A percentile compares a stretch with the other conserved stretches of the same genome.
phyloP scores from a whole-genome alignment of 2,888 invertebrate species.

The Cantharis lateralis region DNA sequence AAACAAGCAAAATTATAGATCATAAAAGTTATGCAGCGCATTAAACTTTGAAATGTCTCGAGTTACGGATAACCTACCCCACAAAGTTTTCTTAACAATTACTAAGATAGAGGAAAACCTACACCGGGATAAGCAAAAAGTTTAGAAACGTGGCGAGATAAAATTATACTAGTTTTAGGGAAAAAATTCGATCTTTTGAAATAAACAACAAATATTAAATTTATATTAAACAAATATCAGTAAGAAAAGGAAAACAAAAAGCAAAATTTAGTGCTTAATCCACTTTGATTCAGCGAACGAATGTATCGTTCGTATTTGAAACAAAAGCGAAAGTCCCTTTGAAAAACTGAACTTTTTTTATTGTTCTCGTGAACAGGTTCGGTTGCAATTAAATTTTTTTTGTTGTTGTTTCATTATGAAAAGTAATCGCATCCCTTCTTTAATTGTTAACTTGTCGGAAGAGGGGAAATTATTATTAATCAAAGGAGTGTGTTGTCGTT shows the following conservation, averaged over 20 bases:
- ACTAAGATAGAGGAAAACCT: not conserved
- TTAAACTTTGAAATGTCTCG: not conserved
- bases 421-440: not conserved
- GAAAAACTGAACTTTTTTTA: not conserved
- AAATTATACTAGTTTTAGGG: not conserved
- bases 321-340: not conserved
- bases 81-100: not conserved
- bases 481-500: not conserved
- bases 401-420: not conserved
- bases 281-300: not conserved
- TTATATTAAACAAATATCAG: not conserved
- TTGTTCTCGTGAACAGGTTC: not conserved
- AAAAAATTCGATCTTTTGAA: too few species aligned
- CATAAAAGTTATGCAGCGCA: not conserved
- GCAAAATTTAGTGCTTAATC: not conserved
- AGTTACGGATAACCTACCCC: not conserved
- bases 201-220: not conserved
- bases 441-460: not conserved
- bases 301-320: not conserved
- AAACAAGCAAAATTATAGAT: not conserved
- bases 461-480: not conserved
- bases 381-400: not conserved
- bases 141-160: not conserved
- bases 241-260: not conserved
- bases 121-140: not conserved